Conservation (phyloP, 1,140 invertebrate genomes). For the Drosophila persimilis region DNA sequence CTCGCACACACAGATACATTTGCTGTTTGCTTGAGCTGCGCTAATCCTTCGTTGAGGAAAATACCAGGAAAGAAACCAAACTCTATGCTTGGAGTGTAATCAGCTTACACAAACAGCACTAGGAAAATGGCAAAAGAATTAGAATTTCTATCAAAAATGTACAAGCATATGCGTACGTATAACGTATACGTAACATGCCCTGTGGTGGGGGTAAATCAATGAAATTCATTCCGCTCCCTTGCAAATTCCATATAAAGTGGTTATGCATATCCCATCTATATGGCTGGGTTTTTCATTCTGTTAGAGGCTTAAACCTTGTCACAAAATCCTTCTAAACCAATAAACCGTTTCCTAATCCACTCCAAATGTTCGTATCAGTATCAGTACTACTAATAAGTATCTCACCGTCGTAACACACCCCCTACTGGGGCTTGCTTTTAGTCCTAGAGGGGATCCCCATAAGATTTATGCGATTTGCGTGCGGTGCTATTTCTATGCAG, state of each 20-base stretch:
- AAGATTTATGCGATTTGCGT: conserved; percentile 47
- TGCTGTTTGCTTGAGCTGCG: conserved; percentile 7
- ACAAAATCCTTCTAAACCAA: no score
- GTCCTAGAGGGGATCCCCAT: background rate
- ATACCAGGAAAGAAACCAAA: conserved; percentile 3
- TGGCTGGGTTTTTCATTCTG: no score
- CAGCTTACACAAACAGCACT: conserved; percentile 45
- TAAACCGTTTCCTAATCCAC: no score
- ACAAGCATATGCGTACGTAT: conserved; percentile 12
- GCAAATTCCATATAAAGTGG: no score
- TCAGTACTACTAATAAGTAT: no score
- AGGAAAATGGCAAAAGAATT: conserved; percentile 12
- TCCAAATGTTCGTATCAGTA: no score
- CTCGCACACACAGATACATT: conserved; percentile 2
- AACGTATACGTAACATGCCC: conserved; percentile 15
- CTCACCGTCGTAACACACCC: no score
- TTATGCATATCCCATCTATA: no score
- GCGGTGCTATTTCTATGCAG: conserved; percentile 40
- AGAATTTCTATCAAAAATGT: conserved; percentile 18
- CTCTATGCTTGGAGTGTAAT: conserved; percentile 41
- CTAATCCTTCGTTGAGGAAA: conserved; percentile 45
- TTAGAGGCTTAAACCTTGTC: no score
- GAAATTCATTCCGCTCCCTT: no score
- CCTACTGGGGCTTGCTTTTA: conserved; percentile 1
- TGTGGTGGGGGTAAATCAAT: no score